Conservation (phyloP, 2,113 vertebrate genomes). For the Odocoileus virginianus region DNA sequence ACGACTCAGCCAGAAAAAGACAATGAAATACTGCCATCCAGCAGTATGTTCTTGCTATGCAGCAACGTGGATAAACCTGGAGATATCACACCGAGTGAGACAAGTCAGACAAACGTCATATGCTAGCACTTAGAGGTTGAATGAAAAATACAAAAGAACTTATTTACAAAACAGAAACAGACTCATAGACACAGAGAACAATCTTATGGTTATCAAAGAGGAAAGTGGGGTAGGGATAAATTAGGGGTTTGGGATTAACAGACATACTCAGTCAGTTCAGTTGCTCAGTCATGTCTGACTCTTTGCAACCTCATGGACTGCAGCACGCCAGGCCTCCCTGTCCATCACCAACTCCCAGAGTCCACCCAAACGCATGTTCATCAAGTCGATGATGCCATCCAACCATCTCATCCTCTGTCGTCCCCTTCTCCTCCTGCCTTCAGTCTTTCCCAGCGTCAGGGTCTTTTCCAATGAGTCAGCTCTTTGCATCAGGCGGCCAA, state of each 20-base stretch:
- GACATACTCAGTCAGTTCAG: background rate
- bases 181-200: background rate
- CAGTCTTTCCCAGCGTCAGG: background rate
- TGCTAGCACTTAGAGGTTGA: background rate
- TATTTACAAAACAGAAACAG: background rate
- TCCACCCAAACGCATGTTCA: background rate
- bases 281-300: fast-evolving
- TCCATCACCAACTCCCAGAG: background rate
- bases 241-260: background rate
- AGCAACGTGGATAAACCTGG: background rate
- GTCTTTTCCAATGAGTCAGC: background rate
- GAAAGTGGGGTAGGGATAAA: background rate
- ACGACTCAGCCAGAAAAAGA: background rate
- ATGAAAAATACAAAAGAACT: background rate
- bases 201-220: background rate
- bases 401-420: background rate
- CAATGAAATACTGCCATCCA: background rate
- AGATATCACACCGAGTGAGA: background rate
- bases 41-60: no score
- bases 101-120: background rate
- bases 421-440: background rate
- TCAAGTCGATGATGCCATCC: background rate
- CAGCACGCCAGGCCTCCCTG: background rate
- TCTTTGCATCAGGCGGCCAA: background rate
- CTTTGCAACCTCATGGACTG: background rate